These are phyloP conservation scores for Automeris io DNA, from an alignment of 2,888 invertebrate species.

Conservation along the genomic window DNA sequence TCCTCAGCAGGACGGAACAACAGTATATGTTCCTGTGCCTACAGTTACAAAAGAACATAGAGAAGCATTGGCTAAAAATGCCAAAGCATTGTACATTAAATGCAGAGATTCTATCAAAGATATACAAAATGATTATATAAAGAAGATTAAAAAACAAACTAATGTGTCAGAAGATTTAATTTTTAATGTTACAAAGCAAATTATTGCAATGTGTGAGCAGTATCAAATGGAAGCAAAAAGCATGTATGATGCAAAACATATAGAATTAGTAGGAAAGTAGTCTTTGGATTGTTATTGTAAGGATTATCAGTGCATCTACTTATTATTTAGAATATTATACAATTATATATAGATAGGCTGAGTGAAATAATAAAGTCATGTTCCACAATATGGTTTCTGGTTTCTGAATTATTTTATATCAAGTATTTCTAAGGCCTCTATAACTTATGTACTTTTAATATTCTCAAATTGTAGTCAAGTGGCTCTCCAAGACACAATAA, in stretches of 20 bases:
- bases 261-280: conserved; percentile 83
- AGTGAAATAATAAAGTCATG: background rate
- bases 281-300: background rate
- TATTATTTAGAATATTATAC: background rate
- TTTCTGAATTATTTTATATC: background rate
- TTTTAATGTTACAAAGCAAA: conserved; percentile 81
- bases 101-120: conserved; percentile 86
- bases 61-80: conserved; percentile 91
- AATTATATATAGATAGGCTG: background rate
- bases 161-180: conserved; percentile 83
- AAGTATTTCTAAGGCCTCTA: too few species aligned
- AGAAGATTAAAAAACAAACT: conserved; percentile 82
- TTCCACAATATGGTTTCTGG: background rate
- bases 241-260: conserved; percentile 80
- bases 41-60: conserved; percentile 96
- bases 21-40: conserved; percentile 90
- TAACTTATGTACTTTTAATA: too few species aligned
- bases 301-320: background rate
- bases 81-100: conserved; percentile 87
- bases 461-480: too few species aligned
- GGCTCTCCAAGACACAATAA: too few species aligned
- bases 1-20: conserved; percentile 96
- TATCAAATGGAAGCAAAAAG: conserved; percentile 70
- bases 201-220: conserved; percentile 81
- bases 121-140: conserved; percentile 83